A percentile compares a stretch with the other conserved stretches of the same genome.
phyloP scores from a whole-genome alignment of 1,140 invertebrate species.

The Drosophila mauritiana region DNA sequence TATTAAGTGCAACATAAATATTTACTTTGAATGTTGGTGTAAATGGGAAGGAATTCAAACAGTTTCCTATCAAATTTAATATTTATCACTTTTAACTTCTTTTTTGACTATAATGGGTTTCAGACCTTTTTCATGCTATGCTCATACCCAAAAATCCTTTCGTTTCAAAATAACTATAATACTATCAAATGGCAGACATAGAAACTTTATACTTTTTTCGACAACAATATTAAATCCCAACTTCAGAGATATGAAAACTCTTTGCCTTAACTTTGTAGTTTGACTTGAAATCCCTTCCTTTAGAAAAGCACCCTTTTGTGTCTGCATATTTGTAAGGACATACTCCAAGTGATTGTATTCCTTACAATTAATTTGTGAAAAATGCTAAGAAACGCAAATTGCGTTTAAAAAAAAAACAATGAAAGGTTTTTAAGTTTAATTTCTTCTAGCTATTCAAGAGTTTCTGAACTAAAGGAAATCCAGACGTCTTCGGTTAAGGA shows the following conservation, averaged over 20 bases:
- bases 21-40: constrained; percentile 1
- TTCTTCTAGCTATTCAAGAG: constrained; percentile 1
- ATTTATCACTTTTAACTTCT: not conserved
- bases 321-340: constrained; percentile 12
- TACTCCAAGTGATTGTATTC: constrained; percentile 3
- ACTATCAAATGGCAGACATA: not conserved
- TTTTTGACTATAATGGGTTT: not conserved
- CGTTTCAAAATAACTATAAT: not conserved
- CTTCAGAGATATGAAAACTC: constrained; percentile 4
- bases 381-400: constrained; percentile 8
- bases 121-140: not conserved
- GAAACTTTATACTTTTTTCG: constrained; percentile 10
- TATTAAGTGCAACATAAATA: constrained; percentile 4
- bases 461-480: not conserved
- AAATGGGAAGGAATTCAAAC: not conserved
- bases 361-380: constrained; percentile 11
- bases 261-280: constrained; percentile 19
- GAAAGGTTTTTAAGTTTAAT: not conserved
- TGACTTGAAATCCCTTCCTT: constrained; percentile 12
- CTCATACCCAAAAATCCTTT: not conserved
- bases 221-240: constrained; percentile 3
- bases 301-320: constrained; percentile 1
- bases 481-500: constrained; percentile 1
- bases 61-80: not conserved
- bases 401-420: not conserved